Conservation (phyloP, 2,888 invertebrate species). For the Rosalia funebris region DNA sequence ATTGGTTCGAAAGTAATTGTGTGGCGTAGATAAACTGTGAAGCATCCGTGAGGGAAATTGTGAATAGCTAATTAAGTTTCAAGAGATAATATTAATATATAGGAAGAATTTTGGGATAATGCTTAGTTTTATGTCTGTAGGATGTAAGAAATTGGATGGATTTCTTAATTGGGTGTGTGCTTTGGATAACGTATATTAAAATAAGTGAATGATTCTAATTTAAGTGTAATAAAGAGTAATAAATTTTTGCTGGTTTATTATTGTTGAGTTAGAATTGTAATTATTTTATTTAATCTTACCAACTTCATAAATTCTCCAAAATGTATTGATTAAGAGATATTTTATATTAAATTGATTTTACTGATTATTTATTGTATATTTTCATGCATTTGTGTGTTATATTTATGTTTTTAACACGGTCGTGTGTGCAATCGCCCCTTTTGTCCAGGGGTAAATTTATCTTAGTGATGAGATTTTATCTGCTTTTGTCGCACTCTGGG, state of each 20-base stretch:
- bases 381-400: conserved; percentile 52
- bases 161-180: conserved; percentile 5
- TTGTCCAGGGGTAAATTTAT: conserved; percentile 41
- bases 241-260: background rate
- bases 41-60: too few relatives aligned
- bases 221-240: background rate
- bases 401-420: conserved; percentile 49
- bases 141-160: conserved; percentile 13
- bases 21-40: too few relatives aligned
- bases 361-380: conserved; percentile 46
- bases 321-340: conserved; percentile 38
- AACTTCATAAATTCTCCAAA: conserved; percentile 30
- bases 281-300: conserved; percentile 18
- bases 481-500: conserved; percentile 50
- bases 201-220: conserved; percentile 14
- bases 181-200: conserved; percentile 8
- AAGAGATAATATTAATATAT: background rate
- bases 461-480: conserved; percentile 44
- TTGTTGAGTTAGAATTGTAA: conserved; percentile 7
- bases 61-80: too few relatives aligned
- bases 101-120: conserved; percentile 25
- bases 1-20: too few relatives aligned
- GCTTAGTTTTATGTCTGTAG: conserved; percentile 21
- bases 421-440: conserved; percentile 52
- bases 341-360: conserved; percentile 45